These are phyloP conservation scores for Halichoerus grypus DNA, from an alignment of 2,113 vertebrate species.

Conservation along the genomic window DNA sequence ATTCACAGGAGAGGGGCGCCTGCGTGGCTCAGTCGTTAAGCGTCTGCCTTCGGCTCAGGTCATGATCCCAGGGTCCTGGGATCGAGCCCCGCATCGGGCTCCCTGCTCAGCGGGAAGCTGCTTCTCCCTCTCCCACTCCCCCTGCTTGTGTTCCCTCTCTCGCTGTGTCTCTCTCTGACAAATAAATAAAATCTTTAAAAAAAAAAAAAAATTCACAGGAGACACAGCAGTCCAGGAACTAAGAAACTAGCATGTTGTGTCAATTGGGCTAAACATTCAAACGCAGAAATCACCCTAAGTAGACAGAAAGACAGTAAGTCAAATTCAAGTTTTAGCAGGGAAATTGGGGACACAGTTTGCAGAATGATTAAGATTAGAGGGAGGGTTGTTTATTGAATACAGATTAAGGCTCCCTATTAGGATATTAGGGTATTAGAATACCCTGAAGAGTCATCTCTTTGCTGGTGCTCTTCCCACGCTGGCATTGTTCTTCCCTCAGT, in stretches of 20 bases:
- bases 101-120: no score
- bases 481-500: not conserved
- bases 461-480: not conserved
- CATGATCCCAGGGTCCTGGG: no score
- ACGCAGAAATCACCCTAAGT: not conserved
- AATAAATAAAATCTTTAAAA: no score
- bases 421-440: not conserved
- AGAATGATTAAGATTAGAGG: not conserved
- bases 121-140: no score
- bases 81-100: no score
- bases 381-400: not conserved
- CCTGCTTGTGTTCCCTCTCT: no score
- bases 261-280: not conserved
- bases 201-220: not conserved
- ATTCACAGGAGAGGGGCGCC: not conserved
- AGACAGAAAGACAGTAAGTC: not conserved
- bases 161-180: no score
- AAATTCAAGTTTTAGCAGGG: not conserved
- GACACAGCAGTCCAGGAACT: not conserved
- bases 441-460: not conserved
- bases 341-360: not conserved
- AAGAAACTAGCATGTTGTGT: not conserved
- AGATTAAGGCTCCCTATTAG: not conserved
- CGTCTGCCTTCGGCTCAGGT: no score
- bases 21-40: no score